Evolutionary conservation across 2,797 vertebrate species (phyloP), one percentile per base, ranked within the genome.

Genomic region (Nothura maculosa): DNA sequence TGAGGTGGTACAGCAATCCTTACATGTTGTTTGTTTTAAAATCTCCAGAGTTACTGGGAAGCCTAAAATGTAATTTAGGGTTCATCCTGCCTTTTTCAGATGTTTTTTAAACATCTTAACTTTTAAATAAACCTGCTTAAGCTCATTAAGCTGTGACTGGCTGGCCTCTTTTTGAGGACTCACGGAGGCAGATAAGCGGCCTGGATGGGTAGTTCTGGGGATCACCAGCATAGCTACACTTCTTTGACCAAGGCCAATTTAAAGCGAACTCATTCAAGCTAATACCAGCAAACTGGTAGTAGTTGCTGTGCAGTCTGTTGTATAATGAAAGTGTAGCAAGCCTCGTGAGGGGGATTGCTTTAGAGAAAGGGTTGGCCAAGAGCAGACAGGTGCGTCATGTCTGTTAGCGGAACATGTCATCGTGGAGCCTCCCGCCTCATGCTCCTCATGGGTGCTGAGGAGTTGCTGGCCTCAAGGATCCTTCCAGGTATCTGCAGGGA

Each of bases 391-490:
- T 10, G 13, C 24, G 32, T 27, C 54, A 3, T 42, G 34, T 12
- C 1, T 55, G 27, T 13, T 27, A 22, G 1, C 32, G 16, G 58
- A 24, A 20, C 3, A 5, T 17, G 24, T 12, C 21, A 36, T 30
- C 15, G 54, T 30, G 16, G 52, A 54, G 16, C 28, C 15, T 17
- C 28, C 28, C 18, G 17, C 17, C 28, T 5, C 24, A 10, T n/a
- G 55, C 0, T 1, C 7, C 0, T 0, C 2, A 8, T 16, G 20
- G 36, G 60, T 52, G 7, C 40, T 2, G 69, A 16, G 8, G 2
- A 1, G 27, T 62, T 16, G 30, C 5, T 15, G 2, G 4, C 28
- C 15, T 36, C 40, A 27, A 7, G 77, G 24, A 48, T 34, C 5
- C 58, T 34, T 34, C 5, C 11, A 24, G 16, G 16, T 18, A 28